Percentiles rank a stretch among this genome's conserved stretches.
phyloP scores from a whole-genome alignment of 2,888 invertebrate genomes.

The Disparrhopalites patrizii region DNA sequence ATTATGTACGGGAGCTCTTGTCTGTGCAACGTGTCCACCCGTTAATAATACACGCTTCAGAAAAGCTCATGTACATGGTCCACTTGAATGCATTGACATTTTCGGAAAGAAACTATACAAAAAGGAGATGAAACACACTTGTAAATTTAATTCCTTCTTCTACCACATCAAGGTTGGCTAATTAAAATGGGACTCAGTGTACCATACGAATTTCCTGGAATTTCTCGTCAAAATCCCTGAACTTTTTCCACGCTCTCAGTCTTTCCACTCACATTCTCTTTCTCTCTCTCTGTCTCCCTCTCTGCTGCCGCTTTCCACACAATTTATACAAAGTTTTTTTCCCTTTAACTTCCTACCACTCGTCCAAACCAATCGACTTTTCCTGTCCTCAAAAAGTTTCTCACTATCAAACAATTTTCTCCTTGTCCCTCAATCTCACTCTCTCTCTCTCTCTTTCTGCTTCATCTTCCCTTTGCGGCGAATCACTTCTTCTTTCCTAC shows the following conservation, averaged over 20 bases:
- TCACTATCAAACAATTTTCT: constrained; percentile 8
- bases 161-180: constrained; percentile 35
- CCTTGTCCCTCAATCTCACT: no score
- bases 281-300: constrained; percentile 5
- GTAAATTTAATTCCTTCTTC: constrained; percentile 22
- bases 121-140: no score
- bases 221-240: constrained; percentile 21
- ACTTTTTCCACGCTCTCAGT: constrained; percentile 27
- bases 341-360: neutral
- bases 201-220: constrained; percentile 44
- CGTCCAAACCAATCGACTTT: constrained; percentile 18
- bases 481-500: no score
- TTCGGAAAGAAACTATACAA: no score
- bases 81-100: no score
- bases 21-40: no score
- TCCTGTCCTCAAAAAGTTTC: constrained; percentile 14
- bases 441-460: no score
- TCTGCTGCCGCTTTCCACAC: no score
- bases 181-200: constrained; percentile 44
- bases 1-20: no score
- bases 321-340: constrained; percentile 12
- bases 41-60: no score
- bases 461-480: neutral
- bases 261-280: no score
- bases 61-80: no score